Percentiles rank a stretch among this genome's conserved stretches.
Conservation (phyloP, 2,113 vertebrate species). For the Orycteropus afer region DNA sequence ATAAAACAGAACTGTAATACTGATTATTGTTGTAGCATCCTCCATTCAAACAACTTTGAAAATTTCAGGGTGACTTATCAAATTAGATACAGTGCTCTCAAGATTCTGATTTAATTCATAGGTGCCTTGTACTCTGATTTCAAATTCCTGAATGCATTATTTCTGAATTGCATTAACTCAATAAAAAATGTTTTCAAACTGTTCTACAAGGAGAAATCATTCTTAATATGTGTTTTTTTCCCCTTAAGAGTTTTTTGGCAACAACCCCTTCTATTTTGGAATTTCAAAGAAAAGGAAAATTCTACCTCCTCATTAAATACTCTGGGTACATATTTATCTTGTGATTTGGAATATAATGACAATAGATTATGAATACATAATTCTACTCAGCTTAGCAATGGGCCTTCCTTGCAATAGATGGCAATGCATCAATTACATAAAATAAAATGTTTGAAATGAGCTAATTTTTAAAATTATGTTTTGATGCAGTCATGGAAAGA, state of each 20-base stretch:
- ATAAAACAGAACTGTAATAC: background rate
- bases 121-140: background rate
- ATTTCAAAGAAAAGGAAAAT: constrained; percentile 3
- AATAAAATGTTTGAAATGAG: background rate
- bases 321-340: background rate
- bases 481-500: background rate
- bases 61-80: background rate
- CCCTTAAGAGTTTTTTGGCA: background rate
- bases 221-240: background rate
- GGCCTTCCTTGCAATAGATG: background rate
- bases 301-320: background rate
- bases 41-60: background rate
- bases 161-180: background rate
- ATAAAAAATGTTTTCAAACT: background rate
- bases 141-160: background rate
- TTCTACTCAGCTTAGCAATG: background rate
- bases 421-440: background rate
- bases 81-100: background rate
- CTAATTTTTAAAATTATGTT: background rate
- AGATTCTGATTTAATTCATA: background rate
- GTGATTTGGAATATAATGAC: background rate
- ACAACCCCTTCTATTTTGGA: background rate
- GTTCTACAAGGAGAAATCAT: background rate
- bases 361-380: background rate
- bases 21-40: background rate